Percentiles rank a stretch among this genome's conserved stretches.
Evolutionary conservation across 2,888 invertebrate genomes (phyloP).

Genomic region (Nomada lathburiana): DNA sequence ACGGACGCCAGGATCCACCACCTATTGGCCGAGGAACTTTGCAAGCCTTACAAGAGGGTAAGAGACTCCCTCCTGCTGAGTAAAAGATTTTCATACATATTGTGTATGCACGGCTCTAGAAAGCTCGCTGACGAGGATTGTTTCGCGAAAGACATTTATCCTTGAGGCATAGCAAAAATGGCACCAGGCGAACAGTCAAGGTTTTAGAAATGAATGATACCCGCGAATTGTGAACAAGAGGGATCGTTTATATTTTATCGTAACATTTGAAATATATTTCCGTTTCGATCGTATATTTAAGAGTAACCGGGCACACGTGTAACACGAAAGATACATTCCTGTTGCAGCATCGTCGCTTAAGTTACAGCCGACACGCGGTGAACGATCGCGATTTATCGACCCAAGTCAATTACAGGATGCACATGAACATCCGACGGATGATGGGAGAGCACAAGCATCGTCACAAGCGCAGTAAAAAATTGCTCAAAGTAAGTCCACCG

Average conservation of each 20-base stretch:
- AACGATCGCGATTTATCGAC: conserved; percentile 94
- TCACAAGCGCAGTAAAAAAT: conserved; percentile 93
- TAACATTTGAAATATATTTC: too few relatives aligned
- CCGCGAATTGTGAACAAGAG: neutral
- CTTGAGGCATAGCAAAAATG: neutral
- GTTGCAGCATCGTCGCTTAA: conserved; percentile 93
- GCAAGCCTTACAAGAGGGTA: conserved; percentile 94
- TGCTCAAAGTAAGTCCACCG: conserved; percentile 88
- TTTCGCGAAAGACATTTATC: neutral
- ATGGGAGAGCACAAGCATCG: conserved; percentile 93
- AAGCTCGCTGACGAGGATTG: conserved; percentile 42
- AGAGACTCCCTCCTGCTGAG: conserved; percentile 78
- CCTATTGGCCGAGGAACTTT: conserved; percentile 94
- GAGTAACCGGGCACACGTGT: too few relatives aligned
- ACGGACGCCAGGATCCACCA: conserved; percentile 98
- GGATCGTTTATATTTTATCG: neutral
- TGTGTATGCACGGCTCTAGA: conserved; percentile 18
- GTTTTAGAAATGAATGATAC: neutral
- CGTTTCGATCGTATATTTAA: too few relatives aligned
- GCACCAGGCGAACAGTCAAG: too few relatives aligned
- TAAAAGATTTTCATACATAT: conserved; percentile 19
- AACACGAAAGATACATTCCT: too few relatives aligned
- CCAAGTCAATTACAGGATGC: conserved; percentile 94
- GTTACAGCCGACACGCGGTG: conserved; percentile 96
- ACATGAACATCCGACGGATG: conserved; percentile 94